These are phyloP conservation scores for Dipus sagitta DNA, from an alignment of 2,797 vertebrate genomes.

Conservation along the genomic window DNA sequence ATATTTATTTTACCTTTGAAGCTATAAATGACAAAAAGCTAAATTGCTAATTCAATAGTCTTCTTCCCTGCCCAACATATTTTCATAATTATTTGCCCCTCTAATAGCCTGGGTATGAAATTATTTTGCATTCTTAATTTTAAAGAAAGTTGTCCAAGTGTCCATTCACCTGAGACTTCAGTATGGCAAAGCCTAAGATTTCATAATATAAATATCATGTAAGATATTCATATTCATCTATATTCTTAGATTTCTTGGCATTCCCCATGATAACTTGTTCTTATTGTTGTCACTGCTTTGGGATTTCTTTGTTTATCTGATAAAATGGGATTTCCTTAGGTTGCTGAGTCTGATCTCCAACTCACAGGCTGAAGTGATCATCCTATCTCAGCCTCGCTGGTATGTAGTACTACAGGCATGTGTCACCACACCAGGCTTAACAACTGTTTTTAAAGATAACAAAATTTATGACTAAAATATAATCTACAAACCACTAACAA, in stretches of 20 bases:
- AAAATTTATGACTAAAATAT: neutral
- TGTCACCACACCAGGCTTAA: no score
- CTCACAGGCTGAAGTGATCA: neutral
- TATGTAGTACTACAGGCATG: no score
- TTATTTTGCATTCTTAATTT: constrained; percentile 12
- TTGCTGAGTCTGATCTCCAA: neutral
- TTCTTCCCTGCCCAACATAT: neutral
- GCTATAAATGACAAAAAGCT: neutral
- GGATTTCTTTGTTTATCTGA: neutral
- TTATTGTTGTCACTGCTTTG: neutral
- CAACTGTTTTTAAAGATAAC: neutral
- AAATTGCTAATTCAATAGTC: constrained; percentile 8
- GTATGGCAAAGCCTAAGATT: neutral
- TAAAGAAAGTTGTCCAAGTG: neutral
- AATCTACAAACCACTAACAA: neutral
- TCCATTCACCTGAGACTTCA: neutral
- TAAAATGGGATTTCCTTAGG: neutral
- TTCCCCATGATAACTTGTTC: neutral
- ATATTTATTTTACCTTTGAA: neutral
- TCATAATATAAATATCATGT: neutral
- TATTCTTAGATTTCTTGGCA: neutral
- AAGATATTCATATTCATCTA: neutral
- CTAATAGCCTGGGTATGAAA: neutral
- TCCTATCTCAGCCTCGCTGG: neutral
- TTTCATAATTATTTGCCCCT: neutral